A percentile compares a stretch with the other conserved stretches of the same genome.
Evolutionary conservation across 2,113 vertebrate species (phyloP).

Genomic region (Rafetus swinhoei): DNA sequence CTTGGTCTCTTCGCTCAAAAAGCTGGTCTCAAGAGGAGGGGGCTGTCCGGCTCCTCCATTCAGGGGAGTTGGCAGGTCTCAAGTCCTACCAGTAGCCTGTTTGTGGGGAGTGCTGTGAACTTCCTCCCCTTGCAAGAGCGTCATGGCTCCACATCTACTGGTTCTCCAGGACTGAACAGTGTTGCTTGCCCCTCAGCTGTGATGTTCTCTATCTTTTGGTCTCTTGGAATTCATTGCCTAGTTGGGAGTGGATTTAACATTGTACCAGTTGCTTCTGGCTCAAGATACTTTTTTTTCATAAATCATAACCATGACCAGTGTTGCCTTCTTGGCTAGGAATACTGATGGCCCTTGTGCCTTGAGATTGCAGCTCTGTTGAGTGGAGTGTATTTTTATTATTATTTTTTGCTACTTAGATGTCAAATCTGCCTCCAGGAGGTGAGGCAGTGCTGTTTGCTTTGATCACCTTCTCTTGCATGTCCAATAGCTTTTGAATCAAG

Average conservation of each 20-base stretch:
- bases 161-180: slow-evolving; percentile 57
- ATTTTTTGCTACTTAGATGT: slow-evolving; percentile 30
- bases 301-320: background rate
- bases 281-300: slow-evolving; percentile 26
- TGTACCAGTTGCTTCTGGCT: slow-evolving; percentile 50
- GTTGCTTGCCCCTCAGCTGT: slow-evolving; percentile 49
- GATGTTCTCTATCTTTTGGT: slow-evolving; percentile 66
- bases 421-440: slow-evolving; percentile 64
- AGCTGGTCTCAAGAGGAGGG: background rate
- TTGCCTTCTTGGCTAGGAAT: background rate
- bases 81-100: background rate
- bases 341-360: background rate
- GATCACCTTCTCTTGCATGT: slow-evolving; percentile 68
- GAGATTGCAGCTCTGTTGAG: background rate
- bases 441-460: slow-evolving; percentile 61
- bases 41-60: slow-evolving; percentile 9
- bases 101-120: background rate
- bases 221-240: slow-evolving; percentile 62
- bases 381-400: background rate
- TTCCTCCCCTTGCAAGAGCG: background rate
- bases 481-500: slow-evolving; percentile 65
- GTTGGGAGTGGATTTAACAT: slow-evolving; percentile 60
- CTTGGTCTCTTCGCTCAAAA: background rate
- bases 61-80: background rate
- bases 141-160: slow-evolving; percentile 54